Base-by-base conservation (phyloP, 2,797 vertebrate genomes). In the Eulemur rubriventer region DNA sequence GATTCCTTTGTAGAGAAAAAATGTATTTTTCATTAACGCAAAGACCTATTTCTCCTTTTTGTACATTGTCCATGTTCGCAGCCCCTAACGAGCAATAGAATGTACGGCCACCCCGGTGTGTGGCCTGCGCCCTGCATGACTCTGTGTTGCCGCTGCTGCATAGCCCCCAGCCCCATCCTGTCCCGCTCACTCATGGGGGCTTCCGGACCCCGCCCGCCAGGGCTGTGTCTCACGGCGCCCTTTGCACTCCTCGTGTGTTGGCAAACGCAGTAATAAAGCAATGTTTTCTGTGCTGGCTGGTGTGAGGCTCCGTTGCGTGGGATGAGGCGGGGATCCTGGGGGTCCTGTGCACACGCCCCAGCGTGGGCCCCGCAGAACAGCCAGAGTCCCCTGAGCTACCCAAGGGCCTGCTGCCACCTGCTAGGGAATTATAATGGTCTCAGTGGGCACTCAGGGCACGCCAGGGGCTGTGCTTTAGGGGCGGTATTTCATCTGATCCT, bases 1-100 rank as follows among this genome's bases (percentile, higher is more conserved):
- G 95, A 99, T 99, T 99, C 99, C 99, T 99, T 99, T 99, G 99
- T 99, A 99, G 99, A 99, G 99, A 99, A 99, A 98, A 99, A 99
- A 99, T 99, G 99, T 99, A 99, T 99, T 99, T 99, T 99, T 99
- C 99, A 99, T 99, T 99, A 99, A 99, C 99, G 99, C 99, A 99
- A 99, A 99, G 99, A 99, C 99, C 99, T 99, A 99, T 99, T 99
- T 99, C 99, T 99, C 99, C 99, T 99, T 99, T 99, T 99, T 99
- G 99, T 99, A 99, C 99, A 99, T 99, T 99, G 99, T 99, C 99
- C 98, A 99, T 99, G 99, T 99, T 99, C 99, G 99, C 99, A 99
- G 99, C 99, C 99, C 99, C 99, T 99, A 99, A 99, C 0, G 24
- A 99, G 99, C 99, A 99, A 99, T 99, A 99, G 99, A 99, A 99